Evolutionary conservation across 2,888 invertebrate genomes (phyloP), one percentile per base, ranked within the genome.

Genomic region (Tigriopus californicus): DNA sequence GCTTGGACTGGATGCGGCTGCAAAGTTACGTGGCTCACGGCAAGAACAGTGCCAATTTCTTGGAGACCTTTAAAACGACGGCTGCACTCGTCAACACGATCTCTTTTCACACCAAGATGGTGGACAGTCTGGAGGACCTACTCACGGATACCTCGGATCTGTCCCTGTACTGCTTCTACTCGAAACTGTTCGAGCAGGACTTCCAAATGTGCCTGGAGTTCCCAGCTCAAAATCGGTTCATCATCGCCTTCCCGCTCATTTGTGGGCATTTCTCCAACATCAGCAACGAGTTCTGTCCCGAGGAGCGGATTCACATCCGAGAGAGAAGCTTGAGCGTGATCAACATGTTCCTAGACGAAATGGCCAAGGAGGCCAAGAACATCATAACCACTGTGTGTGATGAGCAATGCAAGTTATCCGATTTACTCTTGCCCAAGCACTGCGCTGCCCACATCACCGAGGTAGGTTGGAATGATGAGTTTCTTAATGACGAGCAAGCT

Each of bases 131-230:
- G 55, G 97, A 97, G 73, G 94, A 97, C 72, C 86, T 98, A 70
- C 77, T 98, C 66, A 84, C 87, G 1, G 97, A 99, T 72, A 90
- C 94, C 2, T 94, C 95, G 0, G 97, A 99, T 75, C 76, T 99
- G 18, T 95, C 95, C 0, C 82, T 97, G 63, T 97, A 97, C 70
- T 98, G 97, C 71, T 97, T 97, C 70, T 95, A 94, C 71, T 92
- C 83, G 67, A 85, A 88, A 74, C 87, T 91, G 70, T 95, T 97
- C 73, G 92, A 97, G 71, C 91, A 88, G 67, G 95, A 97, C 72
- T 97, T 98, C 70, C 92, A 92, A 68, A 90, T 92, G 88, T 97
- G 97, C 72, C 76, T 99, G 65, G 95, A 97, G 71, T 94, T 98
- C 70, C 97, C 98, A 40, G 94, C 95, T 22, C 98, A 99, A 73